phyloP scores from a whole-genome alignment of 1,140 invertebrate genomes.

The Chrysoperla carnea region DNA sequence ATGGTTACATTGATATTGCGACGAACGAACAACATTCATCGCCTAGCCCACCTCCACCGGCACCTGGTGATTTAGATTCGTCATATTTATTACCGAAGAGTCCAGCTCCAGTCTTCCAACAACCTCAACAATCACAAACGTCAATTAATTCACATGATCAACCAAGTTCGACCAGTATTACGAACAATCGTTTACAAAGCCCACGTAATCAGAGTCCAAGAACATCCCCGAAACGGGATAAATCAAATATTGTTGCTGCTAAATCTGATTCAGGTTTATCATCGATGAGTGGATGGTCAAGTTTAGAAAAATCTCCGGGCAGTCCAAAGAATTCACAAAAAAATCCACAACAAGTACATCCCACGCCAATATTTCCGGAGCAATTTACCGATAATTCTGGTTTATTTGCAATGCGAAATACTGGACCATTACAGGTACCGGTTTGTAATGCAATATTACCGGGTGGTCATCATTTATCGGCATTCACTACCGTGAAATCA shows the following conservation, averaged over 20 bases:
- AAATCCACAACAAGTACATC: slow-evolving; percentile 6
- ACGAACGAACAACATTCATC: slow-evolving; percentile 19
- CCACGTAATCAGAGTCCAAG: slow-evolving; percentile 43
- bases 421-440: slow-evolving; percentile 17
- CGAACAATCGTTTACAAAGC: slow-evolving; percentile 28
- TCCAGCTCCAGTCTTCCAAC: slow-evolving; percentile 24
- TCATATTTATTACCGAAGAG: slow-evolving; percentile 24
- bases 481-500: slow-evolving; percentile 27
- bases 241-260: slow-evolving; percentile 47
- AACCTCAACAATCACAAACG: slow-evolving; percentile 15
- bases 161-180: slow-evolving; percentile 39
- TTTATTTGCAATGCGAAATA: slow-evolving; percentile 21
- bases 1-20: slow-evolving; percentile 36
- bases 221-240: slow-evolving; percentile 52
- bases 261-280: slow-evolving; percentile 72
- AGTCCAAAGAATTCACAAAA: slow-evolving; percentile 33
- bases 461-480: slow-evolving; percentile 25
- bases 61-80: slow-evolving; percentile 40
- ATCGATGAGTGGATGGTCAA: slow-evolving; percentile 72
- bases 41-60: slow-evolving; percentile 60
- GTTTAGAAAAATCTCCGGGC: slow-evolving; percentile 63
- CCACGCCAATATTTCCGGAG: slow-evolving; percentile 2
- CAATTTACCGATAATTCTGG: slow-evolving; percentile 13
- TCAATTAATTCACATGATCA: slow-evolving; percentile 22
- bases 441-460: slow-evolving; percentile 16